Conservation (phyloP, 2,113 vertebrate species). For the Tinamus guttatus region DNA sequence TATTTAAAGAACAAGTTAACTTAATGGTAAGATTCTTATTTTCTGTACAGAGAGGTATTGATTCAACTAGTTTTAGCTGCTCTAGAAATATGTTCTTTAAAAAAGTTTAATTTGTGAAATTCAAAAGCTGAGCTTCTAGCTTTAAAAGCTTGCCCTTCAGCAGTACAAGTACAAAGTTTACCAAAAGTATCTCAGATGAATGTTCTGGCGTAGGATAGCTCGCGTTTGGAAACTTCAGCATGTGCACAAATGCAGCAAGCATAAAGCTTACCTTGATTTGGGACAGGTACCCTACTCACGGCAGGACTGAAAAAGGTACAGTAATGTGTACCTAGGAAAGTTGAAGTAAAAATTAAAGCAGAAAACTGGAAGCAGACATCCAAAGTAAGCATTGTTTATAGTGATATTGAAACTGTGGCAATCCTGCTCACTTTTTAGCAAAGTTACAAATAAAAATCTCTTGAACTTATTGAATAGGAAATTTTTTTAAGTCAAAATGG, state of each 20-base stretch:
- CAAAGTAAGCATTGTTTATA: not conserved
- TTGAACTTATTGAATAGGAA: not conserved
- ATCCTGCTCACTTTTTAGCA: constrained; percentile 7
- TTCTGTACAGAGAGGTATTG: constrained; percentile 57
- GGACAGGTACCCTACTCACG: constrained; percentile 48
- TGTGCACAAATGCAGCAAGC: not conserved
- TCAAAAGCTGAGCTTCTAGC: constrained; percentile 16
- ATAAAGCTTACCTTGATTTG: constrained; percentile 51
- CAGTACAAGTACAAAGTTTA: not conserved
- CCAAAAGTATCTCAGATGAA: not conserved
- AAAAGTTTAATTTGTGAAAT: not conserved
- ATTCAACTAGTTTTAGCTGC: constrained; percentile 51
- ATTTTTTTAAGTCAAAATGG: not conserved
- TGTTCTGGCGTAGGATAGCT: constrained; percentile 43
- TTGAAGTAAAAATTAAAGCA: constrained; percentile 17
- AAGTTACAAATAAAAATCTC: constrained; percentile 6
- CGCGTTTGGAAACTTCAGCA: constrained; percentile 58
- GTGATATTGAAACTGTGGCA: not conserved
- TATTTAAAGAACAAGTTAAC: constrained; percentile 61
- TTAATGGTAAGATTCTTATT: constrained; percentile 47
- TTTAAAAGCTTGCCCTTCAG: constrained; percentile 22
- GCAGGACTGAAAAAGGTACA: constrained; percentile 56
- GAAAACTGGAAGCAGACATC: not conserved
- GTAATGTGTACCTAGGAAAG: constrained; percentile 38
- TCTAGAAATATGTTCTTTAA: constrained; percentile 12